A percentile compares a stretch with the other conserved stretches of the same genome.
These are phyloP conservation scores for Cosmopolites sordidus DNA, from an alignment of 2,888 invertebrate species.

Conservation along the genomic window DNA sequence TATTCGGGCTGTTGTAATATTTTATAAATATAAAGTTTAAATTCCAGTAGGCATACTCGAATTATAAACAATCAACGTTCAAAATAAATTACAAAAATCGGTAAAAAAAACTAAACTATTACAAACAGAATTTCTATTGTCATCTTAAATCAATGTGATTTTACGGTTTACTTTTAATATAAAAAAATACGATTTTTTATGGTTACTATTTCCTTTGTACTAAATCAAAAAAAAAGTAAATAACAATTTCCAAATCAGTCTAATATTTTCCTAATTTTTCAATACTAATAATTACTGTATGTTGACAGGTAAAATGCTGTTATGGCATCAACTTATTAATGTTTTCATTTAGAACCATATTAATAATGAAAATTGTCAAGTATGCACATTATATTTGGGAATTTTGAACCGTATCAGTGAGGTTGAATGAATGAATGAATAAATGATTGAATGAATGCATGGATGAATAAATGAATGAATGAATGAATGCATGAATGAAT, in stretches of 20 bases:
- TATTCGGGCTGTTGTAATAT: background rate
- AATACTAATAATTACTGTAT: no score
- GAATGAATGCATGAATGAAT: no score
- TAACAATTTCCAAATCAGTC: background rate
- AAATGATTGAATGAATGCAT: no score
- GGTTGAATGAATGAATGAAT: no score
- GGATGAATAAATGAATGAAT: no score
- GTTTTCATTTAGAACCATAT: no score
- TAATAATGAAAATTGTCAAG: no score
- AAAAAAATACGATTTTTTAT: conserved; percentile 27
- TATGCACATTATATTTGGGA: no score
- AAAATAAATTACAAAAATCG: conserved; percentile 13
- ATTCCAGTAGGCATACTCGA: no score
- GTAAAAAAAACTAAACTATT: conserved; percentile 9
- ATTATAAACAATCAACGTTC: background rate
- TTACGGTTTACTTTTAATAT: conserved; percentile 30
- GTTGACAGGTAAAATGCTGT: no score
- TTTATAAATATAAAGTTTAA: background rate
- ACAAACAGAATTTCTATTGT: conserved; percentile 6
- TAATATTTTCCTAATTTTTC: background rate
- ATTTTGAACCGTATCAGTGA: no score
- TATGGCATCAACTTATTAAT: no score
- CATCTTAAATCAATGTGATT: conserved; percentile 33
- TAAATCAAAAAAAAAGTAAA: conserved; percentile 1
- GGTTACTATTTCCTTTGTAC: conserved; percentile 6